Conservation (phyloP, 1,140 invertebrate species). For the Musca domestica region DNA sequence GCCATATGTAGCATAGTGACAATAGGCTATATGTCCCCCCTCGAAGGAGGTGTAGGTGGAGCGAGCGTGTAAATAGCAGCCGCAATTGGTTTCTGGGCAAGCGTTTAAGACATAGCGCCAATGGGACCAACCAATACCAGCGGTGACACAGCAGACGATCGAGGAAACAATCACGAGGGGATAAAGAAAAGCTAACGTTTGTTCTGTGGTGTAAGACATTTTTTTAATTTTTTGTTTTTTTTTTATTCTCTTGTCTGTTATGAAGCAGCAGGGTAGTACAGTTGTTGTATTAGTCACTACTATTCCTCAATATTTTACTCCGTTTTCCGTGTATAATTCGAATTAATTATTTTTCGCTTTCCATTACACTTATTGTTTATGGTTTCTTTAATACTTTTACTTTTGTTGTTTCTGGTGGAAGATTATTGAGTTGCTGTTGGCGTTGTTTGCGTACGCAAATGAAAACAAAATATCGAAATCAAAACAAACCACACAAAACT, state of each 20-base stretch:
- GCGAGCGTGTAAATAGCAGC: slow-evolving; percentile 66
- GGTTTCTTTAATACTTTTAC: slow-evolving; percentile 1
- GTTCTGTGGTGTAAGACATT: slow-evolving; percentile 56
- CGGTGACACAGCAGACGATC: slow-evolving; percentile 57
- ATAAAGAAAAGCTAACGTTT: slow-evolving; percentile 58
- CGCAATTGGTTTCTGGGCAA: slow-evolving; percentile 64
- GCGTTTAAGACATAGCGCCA: slow-evolving; percentile 65
- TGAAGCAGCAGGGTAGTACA: background rate
- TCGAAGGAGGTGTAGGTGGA: slow-evolving; percentile 62
- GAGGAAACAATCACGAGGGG: slow-evolving; percentile 56
- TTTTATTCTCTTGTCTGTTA: background rate
- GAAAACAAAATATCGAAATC: slow-evolving; percentile 2
- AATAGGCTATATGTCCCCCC: slow-evolving; percentile 65
- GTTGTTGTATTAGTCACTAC: slow-evolving; percentile 1
- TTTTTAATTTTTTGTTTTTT: background rate
- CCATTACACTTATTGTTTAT: background rate
- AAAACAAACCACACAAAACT: slow-evolving; percentile 4
- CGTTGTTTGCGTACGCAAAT: background rate
- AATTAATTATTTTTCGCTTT: background rate
- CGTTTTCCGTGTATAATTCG: background rate
- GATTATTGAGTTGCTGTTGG: background rate
- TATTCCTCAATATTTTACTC: background rate
- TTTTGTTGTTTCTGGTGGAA: slow-evolving; percentile 8
- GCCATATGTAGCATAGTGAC: slow-evolving; percentile 63
- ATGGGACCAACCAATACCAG: slow-evolving; percentile 64